phyloP scores from a whole-genome alignment of 2,888 invertebrate genomes.

The Leptinotarsa peninsularis region DNA sequence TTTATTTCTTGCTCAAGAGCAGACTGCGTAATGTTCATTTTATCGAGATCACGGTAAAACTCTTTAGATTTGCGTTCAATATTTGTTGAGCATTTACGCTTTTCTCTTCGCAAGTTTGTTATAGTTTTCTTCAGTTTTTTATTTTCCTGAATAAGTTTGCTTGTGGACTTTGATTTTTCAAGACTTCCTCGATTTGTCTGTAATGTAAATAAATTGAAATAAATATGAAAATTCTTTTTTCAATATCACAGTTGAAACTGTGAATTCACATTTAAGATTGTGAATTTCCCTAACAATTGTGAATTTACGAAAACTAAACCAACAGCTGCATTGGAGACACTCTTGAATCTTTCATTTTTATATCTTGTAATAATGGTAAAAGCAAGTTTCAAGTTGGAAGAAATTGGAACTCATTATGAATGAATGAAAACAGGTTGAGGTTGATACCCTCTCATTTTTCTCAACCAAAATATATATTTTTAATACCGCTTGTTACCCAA shows the following conservation, averaged over 20 bases:
- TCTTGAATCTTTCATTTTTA: no score
- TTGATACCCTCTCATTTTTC: no score
- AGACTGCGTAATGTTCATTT: conserved; percentile 15
- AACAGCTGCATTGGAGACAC: no score
- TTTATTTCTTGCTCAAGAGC: conserved; percentile 8
- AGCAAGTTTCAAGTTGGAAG: no score
- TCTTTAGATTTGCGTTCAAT: conserved; percentile 7
- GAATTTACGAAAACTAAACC: no score
- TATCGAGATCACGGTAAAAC: conserved; percentile 19
- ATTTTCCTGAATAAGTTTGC: neutral
- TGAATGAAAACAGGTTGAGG: no score
- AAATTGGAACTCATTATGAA: no score
- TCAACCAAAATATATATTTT: no score
- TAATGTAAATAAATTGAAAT: neutral
- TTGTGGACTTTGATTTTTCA: no score
- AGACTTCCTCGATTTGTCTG: neutral
- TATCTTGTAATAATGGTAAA: no score
- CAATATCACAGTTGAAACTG: neutral
- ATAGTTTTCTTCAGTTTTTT: conserved; percentile 1
- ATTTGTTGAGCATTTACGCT: neutral
- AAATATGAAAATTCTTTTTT: neutral
- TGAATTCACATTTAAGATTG: neutral
- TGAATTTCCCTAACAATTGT: no score
- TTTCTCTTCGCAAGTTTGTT: conserved; percentile 11
- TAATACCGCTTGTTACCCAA: no score